Evolutionary conservation across 2,797 vertebrate species (phyloP), one percentile per base, ranked within the genome.

Genomic region (Pseudochirops corinnae): DNA sequence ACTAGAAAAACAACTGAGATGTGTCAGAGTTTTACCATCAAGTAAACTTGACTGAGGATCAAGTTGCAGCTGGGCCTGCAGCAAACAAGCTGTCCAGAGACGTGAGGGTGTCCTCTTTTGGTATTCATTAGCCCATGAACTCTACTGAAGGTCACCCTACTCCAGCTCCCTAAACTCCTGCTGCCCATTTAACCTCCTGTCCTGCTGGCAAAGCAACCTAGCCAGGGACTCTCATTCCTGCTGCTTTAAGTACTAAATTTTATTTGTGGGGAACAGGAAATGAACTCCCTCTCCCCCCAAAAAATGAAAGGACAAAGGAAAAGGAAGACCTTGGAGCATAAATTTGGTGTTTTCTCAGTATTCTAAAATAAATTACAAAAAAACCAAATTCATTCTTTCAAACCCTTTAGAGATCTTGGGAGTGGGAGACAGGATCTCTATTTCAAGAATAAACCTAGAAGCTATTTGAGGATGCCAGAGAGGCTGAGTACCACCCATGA

Each of bases 301-400:
- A 21, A 67, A n/a, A n/a, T 18, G 16, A 39, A 39, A 82, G 18
- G 21, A 46, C 6, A 82, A 82, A 24, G 7, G 6, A 82, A 74
- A 39, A 46, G 39, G 21, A 82, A 46, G 39, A 46, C 39, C 74
- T 74, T 82, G 21, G 21, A 46, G 21, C 11, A 82, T 46, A 82
- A 82, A 46, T 46, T 82, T 21, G 10, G 39, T 24, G 39, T 82
- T 82, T 82, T 55, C 28, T 96, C 39, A 29, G 82, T 6, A 10
- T 95, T 94, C 29, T 82, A 93, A 94, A 46, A 90, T 28, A 16
- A 92, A 96, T 58, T 93, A 21, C 46, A 58, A 5, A 52, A 93
- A 94, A 57, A 46, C 13, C 53, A 93, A 94, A 33, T 91, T 56
- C 31, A 57, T 57, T 97, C 53, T 94, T 96, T n/a, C 62, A 96